phyloP scores from a whole-genome alignment of 53 echinoderm and acorn worm species.

The Apostichopus leukothele region DNA sequence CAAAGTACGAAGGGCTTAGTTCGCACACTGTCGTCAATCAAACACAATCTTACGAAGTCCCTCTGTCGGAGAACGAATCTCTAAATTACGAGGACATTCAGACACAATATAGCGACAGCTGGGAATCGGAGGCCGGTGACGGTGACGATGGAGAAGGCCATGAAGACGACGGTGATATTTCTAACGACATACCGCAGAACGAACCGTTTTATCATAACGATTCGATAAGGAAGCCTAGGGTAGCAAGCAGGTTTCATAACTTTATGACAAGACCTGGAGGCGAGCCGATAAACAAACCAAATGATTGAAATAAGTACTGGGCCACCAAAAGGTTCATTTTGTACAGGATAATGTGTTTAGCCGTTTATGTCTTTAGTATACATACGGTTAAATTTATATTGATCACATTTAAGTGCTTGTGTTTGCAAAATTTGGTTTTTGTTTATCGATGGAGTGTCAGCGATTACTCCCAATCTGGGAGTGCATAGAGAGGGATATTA shows the following conservation, averaged over 20 bases:
- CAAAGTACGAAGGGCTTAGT: slow-evolving; percentile 42
- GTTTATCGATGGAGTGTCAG: too few species aligned
- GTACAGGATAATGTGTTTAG: too few species aligned
- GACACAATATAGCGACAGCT: slow-evolving; percentile 23
- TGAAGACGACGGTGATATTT: background rate
- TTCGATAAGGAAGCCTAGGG: background rate
- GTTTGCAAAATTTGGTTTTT: too few species aligned
- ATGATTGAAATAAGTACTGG: too few species aligned
- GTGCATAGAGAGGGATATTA: too few species aligned
- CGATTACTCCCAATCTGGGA: too few species aligned
- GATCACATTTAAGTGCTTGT: too few species aligned
- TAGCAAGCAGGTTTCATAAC: background rate
- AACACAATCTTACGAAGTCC: background rate
- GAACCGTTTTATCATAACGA: slow-evolving; percentile 36
- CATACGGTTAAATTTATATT: too few species aligned
- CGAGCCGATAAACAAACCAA: background rate
- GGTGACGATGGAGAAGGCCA: too few species aligned
- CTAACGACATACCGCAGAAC: background rate
- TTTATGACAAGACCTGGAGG: background rate
- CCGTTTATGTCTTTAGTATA: too few species aligned
- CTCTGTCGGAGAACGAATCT: slow-evolving; percentile 10
- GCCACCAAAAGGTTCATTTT: too few species aligned
- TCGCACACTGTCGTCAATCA: background rate
- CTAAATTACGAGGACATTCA: slow-evolving; percentile 29
- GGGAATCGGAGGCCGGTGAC: background rate